Percentiles rank a stretch among this genome's conserved stretches.
Evolutionary conservation across 2,797 vertebrate genomes (phyloP).

Genomic region (Anniella stebbinsi): DNA sequence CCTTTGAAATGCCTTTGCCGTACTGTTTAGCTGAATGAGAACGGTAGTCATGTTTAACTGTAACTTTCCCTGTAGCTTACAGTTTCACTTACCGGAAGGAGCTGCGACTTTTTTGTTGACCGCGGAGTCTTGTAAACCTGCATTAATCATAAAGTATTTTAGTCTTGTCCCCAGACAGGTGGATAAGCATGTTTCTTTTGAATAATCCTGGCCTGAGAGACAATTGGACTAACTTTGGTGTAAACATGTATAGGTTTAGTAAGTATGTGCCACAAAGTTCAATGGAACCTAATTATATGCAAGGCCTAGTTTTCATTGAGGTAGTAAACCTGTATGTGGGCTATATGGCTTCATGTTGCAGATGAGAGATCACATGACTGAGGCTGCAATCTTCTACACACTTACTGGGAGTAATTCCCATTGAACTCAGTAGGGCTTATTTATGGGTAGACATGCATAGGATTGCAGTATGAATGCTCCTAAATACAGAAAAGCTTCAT

Average conservation of each 20-base stretch:
- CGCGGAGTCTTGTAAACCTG: conserved; percentile 2
- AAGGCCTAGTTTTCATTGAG: background rate
- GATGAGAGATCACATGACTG: background rate
- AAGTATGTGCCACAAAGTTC: background rate
- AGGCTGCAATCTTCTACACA: background rate
- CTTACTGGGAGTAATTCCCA: background rate
- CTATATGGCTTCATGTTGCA: background rate
- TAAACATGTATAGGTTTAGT: background rate
- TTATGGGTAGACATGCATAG: background rate
- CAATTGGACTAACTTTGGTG: background rate
- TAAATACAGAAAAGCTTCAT: background rate
- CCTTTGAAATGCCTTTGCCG: background rate
- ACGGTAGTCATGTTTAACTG: background rate
- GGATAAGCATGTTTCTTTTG: background rate
- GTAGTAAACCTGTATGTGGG: background rate
- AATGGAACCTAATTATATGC: background rate
- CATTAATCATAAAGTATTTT: background rate
- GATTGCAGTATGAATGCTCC: background rate
- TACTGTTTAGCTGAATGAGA: background rate
- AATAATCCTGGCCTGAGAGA: background rate
- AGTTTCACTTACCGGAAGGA: conserved; percentile 13
- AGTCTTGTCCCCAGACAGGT: background rate
- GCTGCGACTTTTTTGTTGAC: conserved; percentile 12
- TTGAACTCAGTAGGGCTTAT: background rate
- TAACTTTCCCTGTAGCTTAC: background rate